Evolutionary conservation across 2,797 vertebrate species (phyloP).

Genomic region (Lindbergichthys nudifrons): DNA sequence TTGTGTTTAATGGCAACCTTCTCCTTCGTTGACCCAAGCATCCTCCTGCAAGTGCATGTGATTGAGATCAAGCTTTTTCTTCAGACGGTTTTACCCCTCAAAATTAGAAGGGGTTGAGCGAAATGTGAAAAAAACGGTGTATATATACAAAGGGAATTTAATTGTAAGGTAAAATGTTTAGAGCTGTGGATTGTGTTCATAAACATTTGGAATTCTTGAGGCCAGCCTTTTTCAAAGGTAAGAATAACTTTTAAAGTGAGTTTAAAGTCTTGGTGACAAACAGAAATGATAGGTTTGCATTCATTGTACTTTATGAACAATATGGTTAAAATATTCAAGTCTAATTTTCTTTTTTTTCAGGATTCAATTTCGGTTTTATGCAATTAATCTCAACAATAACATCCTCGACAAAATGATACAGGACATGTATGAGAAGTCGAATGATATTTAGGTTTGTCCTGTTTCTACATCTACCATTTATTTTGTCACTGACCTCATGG

Average conservation of each 20-base stretch:
- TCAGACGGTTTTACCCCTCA: neutral
- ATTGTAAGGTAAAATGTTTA: neutral
- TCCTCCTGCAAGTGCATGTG: neutral
- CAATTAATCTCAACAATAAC: neutral
- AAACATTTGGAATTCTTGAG: neutral
- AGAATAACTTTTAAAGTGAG: no score
- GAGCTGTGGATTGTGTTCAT: neutral
- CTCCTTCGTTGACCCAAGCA: neutral
- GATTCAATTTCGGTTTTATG: neutral
- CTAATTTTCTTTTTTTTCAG: neutral
- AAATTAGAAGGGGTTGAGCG: slow-evolving; percentile 10
- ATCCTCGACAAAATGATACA: neutral
- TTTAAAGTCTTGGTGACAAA: no score
- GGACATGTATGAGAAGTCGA: neutral
- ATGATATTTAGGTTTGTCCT: neutral
- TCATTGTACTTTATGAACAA: no score
- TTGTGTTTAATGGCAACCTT: neutral
- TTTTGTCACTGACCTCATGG: neutral
- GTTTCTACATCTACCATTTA: neutral
- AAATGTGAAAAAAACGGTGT: slow-evolving; percentile 8
- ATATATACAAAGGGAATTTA: neutral
- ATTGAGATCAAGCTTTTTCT: neutral
- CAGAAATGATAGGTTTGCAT: no score
- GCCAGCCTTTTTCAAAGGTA: neutral
- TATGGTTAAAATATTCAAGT: neutral